phyloP scores from a whole-genome alignment of 2,888 invertebrate genomes.

The Polymixis flavicincta region DNA sequence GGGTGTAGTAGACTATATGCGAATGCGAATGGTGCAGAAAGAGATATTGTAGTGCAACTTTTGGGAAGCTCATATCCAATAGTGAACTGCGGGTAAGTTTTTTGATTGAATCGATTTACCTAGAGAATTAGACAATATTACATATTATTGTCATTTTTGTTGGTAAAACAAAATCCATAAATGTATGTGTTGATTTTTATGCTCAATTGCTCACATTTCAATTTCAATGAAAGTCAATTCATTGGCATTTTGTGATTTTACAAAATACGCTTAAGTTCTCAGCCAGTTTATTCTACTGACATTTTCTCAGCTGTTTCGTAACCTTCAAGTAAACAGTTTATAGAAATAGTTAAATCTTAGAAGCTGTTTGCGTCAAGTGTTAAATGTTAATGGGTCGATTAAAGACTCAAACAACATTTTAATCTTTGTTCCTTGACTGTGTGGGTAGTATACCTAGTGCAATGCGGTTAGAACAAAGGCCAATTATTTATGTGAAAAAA shows the following conservation, averaged over 20 bases:
- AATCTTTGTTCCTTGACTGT: slow-evolving; percentile 2
- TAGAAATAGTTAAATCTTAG: slow-evolving; percentile 44
- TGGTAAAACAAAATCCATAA: not conserved
- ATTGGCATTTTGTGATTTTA: not conserved
- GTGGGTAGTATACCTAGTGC: not conserved
- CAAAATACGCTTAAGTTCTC: not conserved
- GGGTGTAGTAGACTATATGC: not conserved
- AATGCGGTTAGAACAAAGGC: not conserved
- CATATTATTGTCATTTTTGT: not conserved
- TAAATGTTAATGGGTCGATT: slow-evolving; percentile 46
- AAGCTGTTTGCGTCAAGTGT: slow-evolving; percentile 24
- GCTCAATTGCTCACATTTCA: not conserved
- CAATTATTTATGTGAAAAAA: not conserved
- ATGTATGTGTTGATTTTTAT: not conserved
- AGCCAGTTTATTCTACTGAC: slow-evolving; percentile 2
- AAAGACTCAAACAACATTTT: slow-evolving; percentile 13
- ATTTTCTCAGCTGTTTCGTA: slow-evolving; percentile 36
- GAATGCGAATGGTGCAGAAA: not conserved
- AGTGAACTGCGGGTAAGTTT: not conserved
- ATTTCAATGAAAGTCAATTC: not conserved
- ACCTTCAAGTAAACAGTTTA: slow-evolving; percentile 40
- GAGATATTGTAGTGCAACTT: not conserved
- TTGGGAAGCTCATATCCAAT: not conserved
- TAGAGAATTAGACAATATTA: not conserved
- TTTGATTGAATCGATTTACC: too few relatives aligned